These are phyloP conservation scores for Isurus oxyrinchus DNA, from an alignment of 2,113 vertebrate species.

Conservation along the genomic window DNA sequence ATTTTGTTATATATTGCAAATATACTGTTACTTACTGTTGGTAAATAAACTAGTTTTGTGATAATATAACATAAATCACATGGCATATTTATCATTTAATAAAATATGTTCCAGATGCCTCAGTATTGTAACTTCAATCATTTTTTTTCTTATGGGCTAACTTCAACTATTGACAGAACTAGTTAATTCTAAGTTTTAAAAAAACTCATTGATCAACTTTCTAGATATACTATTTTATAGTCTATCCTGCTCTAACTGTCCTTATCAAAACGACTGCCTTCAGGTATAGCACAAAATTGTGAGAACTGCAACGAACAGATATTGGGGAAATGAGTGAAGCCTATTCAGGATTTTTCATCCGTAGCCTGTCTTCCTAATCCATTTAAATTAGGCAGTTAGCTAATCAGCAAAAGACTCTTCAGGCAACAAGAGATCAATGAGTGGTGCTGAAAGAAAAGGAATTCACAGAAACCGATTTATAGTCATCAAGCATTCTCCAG, in stretches of 20 bases:
- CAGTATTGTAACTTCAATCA: neutral
- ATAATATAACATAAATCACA: neutral
- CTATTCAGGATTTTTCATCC: constrained; percentile 25
- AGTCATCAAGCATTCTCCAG: neutral
- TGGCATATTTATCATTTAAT: neutral
- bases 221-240: neutral
- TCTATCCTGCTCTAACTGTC: neutral
- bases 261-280: neutral
- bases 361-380: constrained; percentile 8
- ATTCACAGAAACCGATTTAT: neutral
- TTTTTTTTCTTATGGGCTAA: neutral
- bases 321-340: neutral
- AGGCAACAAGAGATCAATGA: constrained; percentile 31
- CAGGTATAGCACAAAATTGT: neutral
- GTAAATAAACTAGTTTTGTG: neutral
- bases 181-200: neutral
- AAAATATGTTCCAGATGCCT: neutral
- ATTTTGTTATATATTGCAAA: neutral
- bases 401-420: constrained; percentile 13
- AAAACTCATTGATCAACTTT: neutral
- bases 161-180: neutral
- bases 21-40: neutral
- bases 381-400: constrained; percentile 18
- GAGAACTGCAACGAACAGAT: neutral
- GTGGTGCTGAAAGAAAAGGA: constrained; percentile 33